A percentile compares a stretch with the other conserved stretches of the same genome.
Conservation (phyloP, 2,888 invertebrate genomes). For the Oithona nana region DNA sequence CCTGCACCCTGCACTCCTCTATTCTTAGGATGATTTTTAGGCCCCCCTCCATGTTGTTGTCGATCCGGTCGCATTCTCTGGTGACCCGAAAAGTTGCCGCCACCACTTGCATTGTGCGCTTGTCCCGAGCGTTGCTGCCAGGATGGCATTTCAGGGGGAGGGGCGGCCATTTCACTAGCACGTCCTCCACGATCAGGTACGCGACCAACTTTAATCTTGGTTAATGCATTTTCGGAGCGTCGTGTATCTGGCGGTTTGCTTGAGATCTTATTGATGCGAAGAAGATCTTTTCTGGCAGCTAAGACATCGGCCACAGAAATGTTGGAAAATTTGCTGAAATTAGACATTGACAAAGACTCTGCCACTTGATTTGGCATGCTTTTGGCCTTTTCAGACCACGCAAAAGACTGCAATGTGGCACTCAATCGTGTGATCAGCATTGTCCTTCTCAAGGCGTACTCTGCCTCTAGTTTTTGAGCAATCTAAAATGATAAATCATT, state of each 20-base stretch:
- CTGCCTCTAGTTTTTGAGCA: not conserved
- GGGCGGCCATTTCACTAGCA: constrained; percentile 70
- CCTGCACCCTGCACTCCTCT: not conserved
- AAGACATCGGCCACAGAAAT: not conserved
- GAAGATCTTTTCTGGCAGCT: not conserved
- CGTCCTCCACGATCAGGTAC: constrained; percentile 89
- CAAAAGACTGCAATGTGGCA: constrained; percentile 13
- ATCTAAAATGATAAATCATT: too few species aligned
- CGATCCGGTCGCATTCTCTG: too few species aligned
- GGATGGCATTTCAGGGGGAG: constrained; percentile 90
- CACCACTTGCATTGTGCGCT: too few species aligned
- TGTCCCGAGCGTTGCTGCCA: constrained; percentile 45
- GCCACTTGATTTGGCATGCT: not conserved
- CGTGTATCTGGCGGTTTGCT: not conserved
- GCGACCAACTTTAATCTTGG: constrained; percentile 27
- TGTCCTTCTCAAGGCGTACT: not conserved
- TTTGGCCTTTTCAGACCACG: not conserved
- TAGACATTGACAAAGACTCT: not conserved
- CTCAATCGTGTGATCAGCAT: constrained; percentile 2
- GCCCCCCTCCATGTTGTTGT: not conserved
- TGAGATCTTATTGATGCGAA: not conserved
- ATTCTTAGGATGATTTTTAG: not conserved
- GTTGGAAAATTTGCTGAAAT: not conserved
- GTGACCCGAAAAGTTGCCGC: not conserved
- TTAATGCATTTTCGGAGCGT: not conserved